These are phyloP conservation scores for Todus mexicanus DNA, from an alignment of 2,797 vertebrate genomes.

Conservation along the genomic window DNA sequence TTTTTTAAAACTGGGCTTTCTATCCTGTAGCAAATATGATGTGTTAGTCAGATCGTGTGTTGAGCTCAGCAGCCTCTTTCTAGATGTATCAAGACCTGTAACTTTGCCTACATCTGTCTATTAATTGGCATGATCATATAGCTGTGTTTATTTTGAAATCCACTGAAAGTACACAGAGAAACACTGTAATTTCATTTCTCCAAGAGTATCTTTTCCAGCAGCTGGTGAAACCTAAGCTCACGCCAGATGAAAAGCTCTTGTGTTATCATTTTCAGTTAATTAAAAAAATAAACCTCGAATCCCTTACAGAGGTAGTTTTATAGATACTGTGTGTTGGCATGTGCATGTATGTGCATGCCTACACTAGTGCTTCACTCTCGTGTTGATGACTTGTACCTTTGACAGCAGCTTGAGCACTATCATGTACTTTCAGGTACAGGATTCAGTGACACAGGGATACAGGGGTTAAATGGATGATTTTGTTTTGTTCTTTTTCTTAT, in stretches of 20 bases:
- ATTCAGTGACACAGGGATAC: not conserved
- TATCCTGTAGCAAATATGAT: not conserved
- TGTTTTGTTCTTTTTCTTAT: not conserved
- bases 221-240: conserved; percentile 43
- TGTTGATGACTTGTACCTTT: not conserved
- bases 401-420: not conserved
- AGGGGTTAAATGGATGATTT: not conserved
- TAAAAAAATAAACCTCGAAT: conserved; percentile 67
- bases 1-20: not conserved
- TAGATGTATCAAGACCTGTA: conserved; percentile 5
- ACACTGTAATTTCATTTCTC: conserved; percentile 48
- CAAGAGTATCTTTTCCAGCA: conserved; percentile 54
- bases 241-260: conserved; percentile 44
- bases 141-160: conserved; percentile 70
- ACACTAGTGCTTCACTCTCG: not conserved
- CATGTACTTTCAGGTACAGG: not conserved
- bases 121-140: not conserved
- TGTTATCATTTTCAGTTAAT: conserved; percentile 74
- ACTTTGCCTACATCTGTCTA: conserved; percentile 29
- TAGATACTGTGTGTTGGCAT: not conserved
- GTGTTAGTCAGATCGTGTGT: not conserved
- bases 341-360: not conserved
- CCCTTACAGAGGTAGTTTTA: conserved; percentile 33
- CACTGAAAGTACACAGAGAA: not conserved
- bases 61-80: not conserved